Base-by-base conservation (phyloP, 2,113 vertebrate genomes). In the Trinectes maculatus region DNA sequence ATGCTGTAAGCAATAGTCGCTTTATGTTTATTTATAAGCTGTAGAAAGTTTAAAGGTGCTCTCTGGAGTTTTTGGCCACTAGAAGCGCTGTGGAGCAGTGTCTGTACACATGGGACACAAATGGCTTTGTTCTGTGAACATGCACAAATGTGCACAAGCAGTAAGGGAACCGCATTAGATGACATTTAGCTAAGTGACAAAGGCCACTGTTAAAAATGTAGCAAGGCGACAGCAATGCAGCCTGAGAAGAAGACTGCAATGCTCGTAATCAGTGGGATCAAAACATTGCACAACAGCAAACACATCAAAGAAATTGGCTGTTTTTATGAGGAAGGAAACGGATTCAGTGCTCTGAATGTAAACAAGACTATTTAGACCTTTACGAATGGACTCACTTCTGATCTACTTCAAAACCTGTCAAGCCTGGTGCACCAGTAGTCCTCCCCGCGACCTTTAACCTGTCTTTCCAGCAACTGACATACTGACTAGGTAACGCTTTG, bases 401-500 rank as follows among this genome's bases (percentile, higher is more conserved):
- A 37, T 22, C 42, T 13, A 9, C 56, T 10, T 46, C 8, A 13
- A 34, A 40, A 43, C 4, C n/a, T 48, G 42, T 22, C 11, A 52
- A 4, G 13, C 15, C 10, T 9, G 7, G 3, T 22, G 43, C 3
- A 0, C 0, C 3, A 28, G 2, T 39, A 48, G 47, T 31, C 19
- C 33, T 28, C 16, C 24, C 3, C 6, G 0, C 10, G 16, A 40
- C 59, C 62, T 74, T 76, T 73, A 31, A 56, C 33, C 52, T 15
- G n/a, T 21, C 56, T 28, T 21, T 51, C 21, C 18, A 4, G 26
- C 44, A 33, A 49, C 33, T 54, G 79, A 43, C 72, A 74, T 60
- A 24, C 34, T 47, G 55, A 66, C n/a, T 44, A 60, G 63, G 75
- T 72, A 60, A 71, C 74, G 54, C 82, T 61, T 54, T 78, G 54